phyloP scores from a whole-genome alignment of 2,888 invertebrate species.

The Eulithis testata region DNA sequence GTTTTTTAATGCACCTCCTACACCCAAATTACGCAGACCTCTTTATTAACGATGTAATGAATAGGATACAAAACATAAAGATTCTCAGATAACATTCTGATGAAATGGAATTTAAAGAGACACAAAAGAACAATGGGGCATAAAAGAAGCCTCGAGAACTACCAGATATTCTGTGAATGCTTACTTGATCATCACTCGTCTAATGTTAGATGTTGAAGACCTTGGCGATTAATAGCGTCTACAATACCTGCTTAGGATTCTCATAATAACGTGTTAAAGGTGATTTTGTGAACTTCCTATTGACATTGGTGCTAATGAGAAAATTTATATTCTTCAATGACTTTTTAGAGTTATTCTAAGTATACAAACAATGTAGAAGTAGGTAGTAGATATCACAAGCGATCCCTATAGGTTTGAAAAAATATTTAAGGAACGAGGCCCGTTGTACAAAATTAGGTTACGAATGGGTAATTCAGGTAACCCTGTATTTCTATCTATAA shows the following conservation, averaged over 20 bases:
- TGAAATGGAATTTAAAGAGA: conserved; percentile 37
- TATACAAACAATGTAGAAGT: no score
- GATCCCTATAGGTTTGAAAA: no score
- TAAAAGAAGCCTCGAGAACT: conserved; percentile 10
- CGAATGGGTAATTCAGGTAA: neutral
- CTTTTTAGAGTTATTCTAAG: neutral
- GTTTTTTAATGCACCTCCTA: neutral
- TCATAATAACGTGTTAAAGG: conserved; percentile 25
- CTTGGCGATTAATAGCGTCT: conserved; percentile 8
- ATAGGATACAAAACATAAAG: conserved; percentile 20
- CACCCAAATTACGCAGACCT: conserved; percentile 10
- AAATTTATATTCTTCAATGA: conserved; percentile 16
- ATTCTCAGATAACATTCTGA: conserved; percentile 31
- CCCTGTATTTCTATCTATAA: conserved; percentile 6
- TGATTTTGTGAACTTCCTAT: conserved; percentile 29
- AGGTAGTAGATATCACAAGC: no score
- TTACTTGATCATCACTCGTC: conserved; percentile 2
- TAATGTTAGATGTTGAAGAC: conserved; percentile 15
- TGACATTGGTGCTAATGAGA: conserved; percentile 24
- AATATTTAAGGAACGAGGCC: no score
- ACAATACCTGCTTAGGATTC: conserved; percentile 19
- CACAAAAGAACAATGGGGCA: conserved; percentile 40
- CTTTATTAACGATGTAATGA: conserved; percentile 16
- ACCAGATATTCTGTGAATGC: neutral
- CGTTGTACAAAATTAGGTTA: no score